Base-by-base conservation (phyloP, 2,888 invertebrate genomes). In the Hypolimnas misippus region DNA sequence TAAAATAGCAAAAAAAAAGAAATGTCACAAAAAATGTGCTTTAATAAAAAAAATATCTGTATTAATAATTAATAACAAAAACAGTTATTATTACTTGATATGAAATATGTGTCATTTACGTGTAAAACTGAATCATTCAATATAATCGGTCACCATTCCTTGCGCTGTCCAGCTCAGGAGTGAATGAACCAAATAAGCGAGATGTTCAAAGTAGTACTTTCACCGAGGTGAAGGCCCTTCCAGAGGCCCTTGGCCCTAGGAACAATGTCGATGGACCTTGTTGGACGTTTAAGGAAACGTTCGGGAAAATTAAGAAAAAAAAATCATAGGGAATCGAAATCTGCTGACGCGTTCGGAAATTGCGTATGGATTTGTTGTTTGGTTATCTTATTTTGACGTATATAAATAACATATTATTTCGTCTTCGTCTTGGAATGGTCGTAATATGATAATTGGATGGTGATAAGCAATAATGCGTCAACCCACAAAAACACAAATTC, bases 111-210 rank as follows among this genome's bases (percentile, higher is more conserved):
- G 14, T 46, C 19, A 12, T 21, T 49, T 14, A 1, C 14, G 8
- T 14, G 7, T 14, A 29, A 14, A 21, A 21, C 31, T 40, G 14
- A 44, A 14, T 51, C 42, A 16, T 8, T 31, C 19, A 3, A 19
- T 51, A 31, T 14, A 19, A 44, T 62, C 65, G 53, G 57, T 55
- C 62, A 56, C 55, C 62, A 70, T 51, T 31, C 44, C 21, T 42
- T 59, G 66, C 67, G 72, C 57, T 70, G 71, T 77, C 61, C 78
- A 21, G 35, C 68, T 76, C 75, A 81, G 81, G 79, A 82, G 89
- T 89, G 88, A 89, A 89, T 83, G 89, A 89, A 89, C 89, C 78
- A 89, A 87, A 89, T 88, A 84, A 84, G 83, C 79, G 80, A 87
- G 87, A 87, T 87, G 87, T 74, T 80, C 82, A 74, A 82, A 78